A percentile compares a stretch with the other conserved stretches of the same genome.
Conservation (phyloP, 2,888 invertebrate genomes). For the Eledona agricola region DNA sequence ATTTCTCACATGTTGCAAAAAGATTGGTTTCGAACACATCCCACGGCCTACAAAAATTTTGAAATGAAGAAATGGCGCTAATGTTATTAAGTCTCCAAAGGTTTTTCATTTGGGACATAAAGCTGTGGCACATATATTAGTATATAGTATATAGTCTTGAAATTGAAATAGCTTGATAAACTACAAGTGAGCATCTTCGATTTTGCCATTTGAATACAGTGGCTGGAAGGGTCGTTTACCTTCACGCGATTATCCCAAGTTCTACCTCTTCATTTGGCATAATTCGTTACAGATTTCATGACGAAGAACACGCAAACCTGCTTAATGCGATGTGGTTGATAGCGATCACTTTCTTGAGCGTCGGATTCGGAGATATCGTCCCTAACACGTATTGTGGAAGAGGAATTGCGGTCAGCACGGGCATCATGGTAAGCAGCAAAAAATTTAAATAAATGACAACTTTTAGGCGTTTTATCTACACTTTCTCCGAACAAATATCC, state of each 20-base stretch:
- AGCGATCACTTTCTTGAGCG: constrained; percentile 99
- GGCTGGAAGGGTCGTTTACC: constrained; percentile 23
- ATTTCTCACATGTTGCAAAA: too few species aligned
- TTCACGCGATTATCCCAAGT: constrained; percentile 11
- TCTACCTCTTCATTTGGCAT: constrained; percentile 22
- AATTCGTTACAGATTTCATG: constrained; percentile 84
- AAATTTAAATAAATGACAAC: too few species aligned
- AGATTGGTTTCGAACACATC: too few species aligned
- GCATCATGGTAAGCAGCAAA: constrained; percentile 91
- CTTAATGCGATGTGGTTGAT: constrained; percentile 99
- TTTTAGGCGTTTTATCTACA: constrained; percentile 5
- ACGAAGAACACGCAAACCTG: constrained; percentile 98
- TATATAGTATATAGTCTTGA: too few species aligned
- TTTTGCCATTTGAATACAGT: constrained; percentile 5
- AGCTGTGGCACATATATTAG: too few species aligned
- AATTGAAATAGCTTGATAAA: too few species aligned
- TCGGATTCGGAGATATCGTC: constrained; percentile 99
- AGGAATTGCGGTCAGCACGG: constrained; percentile 98
- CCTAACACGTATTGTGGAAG: constrained; percentile 99
- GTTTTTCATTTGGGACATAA: too few species aligned
- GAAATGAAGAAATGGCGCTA: too few species aligned
- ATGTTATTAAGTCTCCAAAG: too few species aligned
- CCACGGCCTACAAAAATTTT: too few species aligned
- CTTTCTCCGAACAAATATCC: constrained; percentile 7
- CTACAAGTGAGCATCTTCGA: constrained; percentile 6